Percentiles rank a stretch among this genome's conserved stretches.
Conservation (phyloP, 2,797 vertebrate species). For the Phrynocephalus vlangalii region DNA sequence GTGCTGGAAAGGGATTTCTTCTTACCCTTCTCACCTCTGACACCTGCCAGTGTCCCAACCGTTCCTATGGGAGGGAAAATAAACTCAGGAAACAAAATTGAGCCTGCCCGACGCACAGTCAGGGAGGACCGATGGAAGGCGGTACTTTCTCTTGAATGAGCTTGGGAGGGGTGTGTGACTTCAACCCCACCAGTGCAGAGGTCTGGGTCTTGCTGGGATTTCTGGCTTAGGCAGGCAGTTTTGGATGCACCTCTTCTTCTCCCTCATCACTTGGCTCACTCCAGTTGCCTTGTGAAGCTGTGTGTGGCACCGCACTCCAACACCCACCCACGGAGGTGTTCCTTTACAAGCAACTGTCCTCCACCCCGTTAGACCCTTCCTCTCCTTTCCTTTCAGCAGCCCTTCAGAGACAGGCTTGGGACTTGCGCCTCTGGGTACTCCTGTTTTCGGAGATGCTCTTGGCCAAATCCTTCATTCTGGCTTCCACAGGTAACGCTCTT, state of each 20-base stretch:
- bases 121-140: not conserved
- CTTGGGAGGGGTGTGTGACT: no score
- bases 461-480: not conserved
- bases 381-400: not conserved
- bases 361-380: not conserved
- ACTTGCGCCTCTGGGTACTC: not conserved
- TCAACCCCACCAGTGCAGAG: no score
- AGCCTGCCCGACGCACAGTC: not conserved
- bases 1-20: not conserved
- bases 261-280: not conserved
- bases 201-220: no score
- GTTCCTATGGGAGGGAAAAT: not conserved
- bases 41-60: no score
- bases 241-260: not conserved
- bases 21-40: rapidly evolving
- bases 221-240: not conserved
- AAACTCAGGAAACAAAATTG: not conserved
- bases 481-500: not conserved
- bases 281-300: not conserved
- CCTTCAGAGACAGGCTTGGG: not conserved
- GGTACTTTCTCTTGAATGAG: not conserved
- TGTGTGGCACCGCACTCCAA: not conserved
- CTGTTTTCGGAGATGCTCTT: not conserved
- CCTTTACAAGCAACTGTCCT: not conserved
- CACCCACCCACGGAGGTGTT: not conserved